Evolutionary conservation across 2,888 invertebrate species (phyloP).

Genomic region (Plagodis dolabraria): DNA sequence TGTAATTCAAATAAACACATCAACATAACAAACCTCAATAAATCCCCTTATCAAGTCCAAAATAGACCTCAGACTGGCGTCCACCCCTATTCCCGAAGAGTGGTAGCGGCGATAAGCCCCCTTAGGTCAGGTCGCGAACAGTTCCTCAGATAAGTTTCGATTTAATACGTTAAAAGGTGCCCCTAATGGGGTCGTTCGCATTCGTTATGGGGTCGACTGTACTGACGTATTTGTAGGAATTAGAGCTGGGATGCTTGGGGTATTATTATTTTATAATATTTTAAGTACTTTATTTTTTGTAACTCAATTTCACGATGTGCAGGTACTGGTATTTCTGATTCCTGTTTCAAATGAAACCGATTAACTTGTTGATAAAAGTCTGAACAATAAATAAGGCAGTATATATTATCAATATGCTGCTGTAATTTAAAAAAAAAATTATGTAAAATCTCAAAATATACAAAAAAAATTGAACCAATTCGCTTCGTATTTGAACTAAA

Average conservation of each 20-base stretch:
- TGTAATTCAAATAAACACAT: conserved; percentile 18
- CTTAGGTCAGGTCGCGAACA: conserved; percentile 67
- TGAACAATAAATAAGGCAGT: too few relatives aligned
- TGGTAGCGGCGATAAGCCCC: conserved; percentile 69
- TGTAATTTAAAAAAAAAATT: too few relatives aligned
- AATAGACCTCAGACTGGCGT: conserved; percentile 54
- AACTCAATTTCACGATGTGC: too few relatives aligned
- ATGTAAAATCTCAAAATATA: too few relatives aligned
- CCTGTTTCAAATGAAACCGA: too few relatives aligned
- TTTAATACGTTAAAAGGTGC: conserved; percentile 84
- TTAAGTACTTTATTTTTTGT: too few relatives aligned
- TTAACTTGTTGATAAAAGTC: too few relatives aligned
- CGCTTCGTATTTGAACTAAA: too few relatives aligned
- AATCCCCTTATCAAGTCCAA: conserved; percentile 40
- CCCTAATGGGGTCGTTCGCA: conserved; percentile 79
- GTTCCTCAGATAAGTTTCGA: conserved; percentile 73
- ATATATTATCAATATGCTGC: too few relatives aligned
- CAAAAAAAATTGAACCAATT: too few relatives aligned
- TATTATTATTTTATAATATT: too few relatives aligned
- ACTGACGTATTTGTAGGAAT: conserved; percentile 53
- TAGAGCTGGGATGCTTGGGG: conserved; percentile 26
- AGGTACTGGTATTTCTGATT: too few relatives aligned
- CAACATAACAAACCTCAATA: conserved; percentile 21
- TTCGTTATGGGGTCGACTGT: conserved; percentile 69
- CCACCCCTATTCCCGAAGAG: conserved; percentile 58